Percentiles rank a stretch among this genome's conserved stretches.
These are phyloP conservation scores for Raillietiella orientalis DNA, from an alignment of 2,888 invertebrate genomes.

Conservation along the genomic window DNA sequence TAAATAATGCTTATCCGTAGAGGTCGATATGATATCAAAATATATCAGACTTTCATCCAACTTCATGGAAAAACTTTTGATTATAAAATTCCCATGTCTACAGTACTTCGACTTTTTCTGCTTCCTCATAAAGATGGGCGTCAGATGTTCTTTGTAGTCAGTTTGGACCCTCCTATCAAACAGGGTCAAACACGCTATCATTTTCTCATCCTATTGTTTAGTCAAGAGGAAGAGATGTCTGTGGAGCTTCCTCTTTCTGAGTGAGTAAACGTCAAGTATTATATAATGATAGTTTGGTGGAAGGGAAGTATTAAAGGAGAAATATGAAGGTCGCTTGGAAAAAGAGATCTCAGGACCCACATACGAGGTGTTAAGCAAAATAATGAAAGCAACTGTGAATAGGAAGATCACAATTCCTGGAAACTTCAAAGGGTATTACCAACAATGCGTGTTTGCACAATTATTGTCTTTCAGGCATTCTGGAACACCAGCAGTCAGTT, in stretches of 20 bases:
- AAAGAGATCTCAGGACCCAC: constrained; percentile 72
- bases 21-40: constrained; percentile 85
- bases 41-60: constrained; percentile 66
- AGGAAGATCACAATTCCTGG: constrained; percentile 84
- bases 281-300: constrained; percentile 5
- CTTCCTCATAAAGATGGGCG: constrained; percentile 89
- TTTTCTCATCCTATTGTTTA: constrained; percentile 72
- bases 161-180: constrained; percentile 92
- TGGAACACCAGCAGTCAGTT: constrained; percentile 60
- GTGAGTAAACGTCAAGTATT: constrained; percentile 30
- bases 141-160: constrained; percentile 89
- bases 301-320: constrained; percentile 60
- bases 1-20: constrained; percentile 21
- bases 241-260: constrained; percentile 71
- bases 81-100: constrained; percentile 95
- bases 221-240: constrained; percentile 69
- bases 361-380: constrained; percentile 75
- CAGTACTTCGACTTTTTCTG: constrained; percentile 69
- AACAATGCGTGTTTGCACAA: no score
- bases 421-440: constrained; percentile 61
- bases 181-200: constrained; percentile 97
- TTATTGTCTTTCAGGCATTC: constrained; percentile 28
- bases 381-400: constrained; percentile 83
- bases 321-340: constrained; percentile 66
- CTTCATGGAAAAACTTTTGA: constrained; percentile 95